Percentiles rank a stretch among this genome's conserved stretches.
phyloP scores from a whole-genome alignment of 2,888 invertebrate genomes.

The Folsomia candida region DNA sequence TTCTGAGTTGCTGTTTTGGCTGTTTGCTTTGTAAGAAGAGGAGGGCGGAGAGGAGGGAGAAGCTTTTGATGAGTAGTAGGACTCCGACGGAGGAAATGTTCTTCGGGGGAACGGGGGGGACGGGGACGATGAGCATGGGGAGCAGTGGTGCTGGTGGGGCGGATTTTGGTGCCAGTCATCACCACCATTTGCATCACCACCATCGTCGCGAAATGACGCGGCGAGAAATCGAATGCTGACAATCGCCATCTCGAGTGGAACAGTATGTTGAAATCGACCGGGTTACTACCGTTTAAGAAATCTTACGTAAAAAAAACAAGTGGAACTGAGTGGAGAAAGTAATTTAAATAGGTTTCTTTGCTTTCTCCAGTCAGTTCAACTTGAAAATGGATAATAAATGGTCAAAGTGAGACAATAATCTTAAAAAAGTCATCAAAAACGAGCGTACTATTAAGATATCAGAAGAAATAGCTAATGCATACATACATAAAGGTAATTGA shows the following conservation, averaged over 20 bases:
- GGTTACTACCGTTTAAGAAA: constrained; percentile 41
- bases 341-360: not conserved
- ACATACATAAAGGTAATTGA: too few species aligned
- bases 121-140: not conserved
- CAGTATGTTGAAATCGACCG: constrained; percentile 48
- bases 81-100: constrained; percentile 47
- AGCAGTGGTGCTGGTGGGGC: constrained; percentile 23
- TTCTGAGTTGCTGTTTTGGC: constrained; percentile 46
- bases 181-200: too few species aligned
- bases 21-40: constrained; percentile 40
- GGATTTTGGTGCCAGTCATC: too few species aligned
- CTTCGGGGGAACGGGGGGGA: constrained; percentile 35
- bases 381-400: too few species aligned
- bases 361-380: too few species aligned
- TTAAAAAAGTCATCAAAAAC: too few species aligned
- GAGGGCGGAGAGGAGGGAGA: constrained; percentile 37
- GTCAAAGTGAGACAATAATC: too few species aligned
- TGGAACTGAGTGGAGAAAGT: not conserved
- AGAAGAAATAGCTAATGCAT: too few species aligned
- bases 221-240: constrained; percentile 47
- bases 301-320: too few species aligned
- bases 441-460: too few species aligned
- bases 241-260: constrained; percentile 44
- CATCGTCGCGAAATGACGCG: too few species aligned
- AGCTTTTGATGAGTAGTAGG: constrained; percentile 43